A percentile compares a stretch with the other conserved stretches of the same genome.
Evolutionary conservation across 2,797 vertebrate genomes (phyloP).

Genomic region (Rhinoraja longicauda): DNA sequence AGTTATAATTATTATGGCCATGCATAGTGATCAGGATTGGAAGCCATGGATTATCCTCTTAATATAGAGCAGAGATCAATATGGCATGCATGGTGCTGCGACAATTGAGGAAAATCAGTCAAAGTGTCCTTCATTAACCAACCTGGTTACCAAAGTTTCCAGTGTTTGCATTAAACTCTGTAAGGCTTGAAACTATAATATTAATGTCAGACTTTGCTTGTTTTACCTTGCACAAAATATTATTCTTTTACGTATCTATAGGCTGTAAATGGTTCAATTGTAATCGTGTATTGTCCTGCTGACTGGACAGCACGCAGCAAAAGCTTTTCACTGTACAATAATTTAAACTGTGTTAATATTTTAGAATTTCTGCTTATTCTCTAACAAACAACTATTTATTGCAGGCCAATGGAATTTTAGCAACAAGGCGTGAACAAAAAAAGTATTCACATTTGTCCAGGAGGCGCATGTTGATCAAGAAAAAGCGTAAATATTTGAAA

Average conservation of each 20-base stretch:
- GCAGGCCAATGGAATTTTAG: neutral
- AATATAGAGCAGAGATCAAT: neutral
- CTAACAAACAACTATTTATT: constrained; percentile 1
- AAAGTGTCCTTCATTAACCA: neutral
- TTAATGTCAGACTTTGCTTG: no score
- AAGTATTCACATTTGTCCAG: constrained; percentile 46
- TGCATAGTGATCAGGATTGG: neutral
- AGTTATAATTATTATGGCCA: neutral
- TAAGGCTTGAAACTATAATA: neutral
- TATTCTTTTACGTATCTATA: no score
- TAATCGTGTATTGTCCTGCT: no score
- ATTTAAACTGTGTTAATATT: no score
- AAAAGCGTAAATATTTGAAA: constrained; percentile 48
- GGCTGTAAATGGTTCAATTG: no score
- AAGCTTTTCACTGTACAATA: no score
- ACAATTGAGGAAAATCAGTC: neutral
- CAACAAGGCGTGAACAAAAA: constrained; percentile 50
- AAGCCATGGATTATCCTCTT: neutral
- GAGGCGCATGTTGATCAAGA: constrained; percentile 48
- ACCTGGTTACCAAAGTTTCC: neutral
- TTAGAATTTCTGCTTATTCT: neutral
- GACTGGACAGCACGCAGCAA: no score
- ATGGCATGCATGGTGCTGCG: neutral
- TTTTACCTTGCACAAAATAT: no score
- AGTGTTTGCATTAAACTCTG: neutral